Conservation (phyloP, 2,797 vertebrate species). For the Typhlichthys subterraneus region DNA sequence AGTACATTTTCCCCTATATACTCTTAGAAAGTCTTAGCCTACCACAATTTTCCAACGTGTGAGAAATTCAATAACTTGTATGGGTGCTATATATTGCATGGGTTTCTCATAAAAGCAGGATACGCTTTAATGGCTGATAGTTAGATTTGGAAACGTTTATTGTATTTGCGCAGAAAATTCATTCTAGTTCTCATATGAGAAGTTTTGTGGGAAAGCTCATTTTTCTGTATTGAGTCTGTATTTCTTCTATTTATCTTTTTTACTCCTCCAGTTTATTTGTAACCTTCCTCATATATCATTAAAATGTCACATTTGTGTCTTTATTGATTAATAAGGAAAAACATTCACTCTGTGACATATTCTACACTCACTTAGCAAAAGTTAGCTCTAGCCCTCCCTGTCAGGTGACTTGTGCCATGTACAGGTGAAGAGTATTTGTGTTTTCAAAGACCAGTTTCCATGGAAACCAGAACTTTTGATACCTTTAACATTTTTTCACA, state of each 20-base stretch:
- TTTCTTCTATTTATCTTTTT: slow-evolving; percentile 49
- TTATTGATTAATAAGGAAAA: slow-evolving; percentile 26
- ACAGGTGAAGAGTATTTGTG: too few species aligned
- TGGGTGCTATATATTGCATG: slow-evolving; percentile 62
- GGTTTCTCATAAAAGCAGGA: slow-evolving; percentile 62
- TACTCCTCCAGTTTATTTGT: slow-evolving; percentile 46
- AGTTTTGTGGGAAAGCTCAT: slow-evolving; percentile 27
- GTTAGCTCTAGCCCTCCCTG: too few species aligned
- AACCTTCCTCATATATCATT: slow-evolving; percentile 53
- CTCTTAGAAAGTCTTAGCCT: slow-evolving; percentile 30
- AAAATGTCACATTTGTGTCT: slow-evolving; percentile 36
- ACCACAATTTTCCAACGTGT: slow-evolving; percentile 52
- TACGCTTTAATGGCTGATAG: slow-evolving; percentile 68
- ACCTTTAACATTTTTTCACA: too few species aligned
- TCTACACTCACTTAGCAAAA: too few species aligned
- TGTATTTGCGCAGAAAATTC: slow-evolving; percentile 63
- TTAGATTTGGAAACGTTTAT: slow-evolving; percentile 72
- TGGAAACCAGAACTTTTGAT: too few species aligned
- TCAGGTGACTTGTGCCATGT: too few species aligned
- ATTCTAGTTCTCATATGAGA: slow-evolving; percentile 59
- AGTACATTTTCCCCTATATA: slow-evolving; percentile 22
- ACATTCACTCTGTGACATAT: too few species aligned
- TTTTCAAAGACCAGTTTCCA: too few species aligned
- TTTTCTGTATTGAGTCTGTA: slow-evolving; percentile 65
- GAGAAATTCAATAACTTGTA: slow-evolving; percentile 64